Evolutionary conservation across 53 echinoderm and acorn worm genomes (phyloP), one percentile per base, ranked within the genome.

Genomic region (Echinarachnius parma): DNA sequence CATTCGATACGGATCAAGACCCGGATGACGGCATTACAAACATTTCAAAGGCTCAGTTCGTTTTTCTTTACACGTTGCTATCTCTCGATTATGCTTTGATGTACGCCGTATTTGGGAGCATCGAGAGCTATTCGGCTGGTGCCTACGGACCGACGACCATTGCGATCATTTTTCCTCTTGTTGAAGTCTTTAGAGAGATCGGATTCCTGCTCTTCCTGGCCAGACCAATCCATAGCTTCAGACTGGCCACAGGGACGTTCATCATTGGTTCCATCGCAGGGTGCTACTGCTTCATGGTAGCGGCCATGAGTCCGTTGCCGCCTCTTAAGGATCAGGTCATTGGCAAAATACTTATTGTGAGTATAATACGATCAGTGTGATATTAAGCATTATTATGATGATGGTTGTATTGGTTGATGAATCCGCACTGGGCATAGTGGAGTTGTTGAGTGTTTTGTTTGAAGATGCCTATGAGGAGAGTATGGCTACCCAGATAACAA

Each of bases 291-390:
- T 36, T 86, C 9, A 26, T 77, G 19, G 76, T 80, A n/a, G 86
- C 86, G 7, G 22, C 66, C 13, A 60, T 58, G 33, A 86, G 86
- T 27, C 86, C 86, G 31, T n/a, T 53, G 0, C 86, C 86, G 59
- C 86, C 86, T 9, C 61, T 86, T 3, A 50, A 75, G 11, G 39
- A 34, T 34, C 42, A 31, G 15, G 4, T 60, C 46, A 14, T 68
- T 25, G 86, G 86, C 53, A 53, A 66, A 48, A 27, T 76, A 44
- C 24, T 81, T 7, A 75, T 86, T 46, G 86, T 86, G 61, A 81
- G 86, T 85, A 37, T n/a, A n/a, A n/a, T n/a, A n/a, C n/a, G n/a
- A n/a, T n/a, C n/a, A n/a, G n/a, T n/a, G n/a, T n/a, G n/a, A n/a
- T n/a, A n/a, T n/a, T n/a, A n/a, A n/a, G n/a, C n/a, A n/a, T n/a